These are phyloP conservation scores for Phrynocephalus guinanensis DNA, from an alignment of 2,797 vertebrate genomes.

Conservation along the genomic window DNA sequence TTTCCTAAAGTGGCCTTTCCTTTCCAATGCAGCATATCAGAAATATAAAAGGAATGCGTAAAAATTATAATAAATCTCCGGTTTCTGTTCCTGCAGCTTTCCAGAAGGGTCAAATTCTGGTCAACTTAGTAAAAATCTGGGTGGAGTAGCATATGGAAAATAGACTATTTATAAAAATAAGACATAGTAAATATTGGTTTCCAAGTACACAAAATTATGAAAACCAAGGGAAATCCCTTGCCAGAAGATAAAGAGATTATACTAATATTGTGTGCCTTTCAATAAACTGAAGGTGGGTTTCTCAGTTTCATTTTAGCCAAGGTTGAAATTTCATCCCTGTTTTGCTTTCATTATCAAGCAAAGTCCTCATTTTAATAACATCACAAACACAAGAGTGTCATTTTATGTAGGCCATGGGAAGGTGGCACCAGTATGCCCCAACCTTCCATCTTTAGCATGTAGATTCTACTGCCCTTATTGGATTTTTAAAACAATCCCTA, in stretches of 20 bases:
- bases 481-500: no score
- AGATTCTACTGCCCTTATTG: no score
- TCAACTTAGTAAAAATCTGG: slow-evolving; percentile 10
- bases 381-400: background rate
- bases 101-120: slow-evolving; percentile 1
- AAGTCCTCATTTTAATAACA: background rate
- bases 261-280: background rate
- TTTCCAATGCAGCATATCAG: background rate
- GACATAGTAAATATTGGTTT: background rate
- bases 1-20: background rate
- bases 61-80: background rate
- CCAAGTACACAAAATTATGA: background rate
- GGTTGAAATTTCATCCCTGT: background rate
- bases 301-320: background rate
- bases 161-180: slow-evolving; percentile 1
- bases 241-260: background rate
- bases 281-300: background rate
- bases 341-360: background rate
- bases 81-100: background rate
- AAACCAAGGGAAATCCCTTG: background rate
- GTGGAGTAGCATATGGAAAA: background rate
- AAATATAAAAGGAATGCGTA: background rate
- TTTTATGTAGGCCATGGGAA: background rate
- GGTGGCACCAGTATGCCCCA: no score
- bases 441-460: background rate